These are phyloP conservation scores for Deroplatys truncata DNA, from an alignment of 2,888 invertebrate genomes.

Conservation along the genomic window DNA sequence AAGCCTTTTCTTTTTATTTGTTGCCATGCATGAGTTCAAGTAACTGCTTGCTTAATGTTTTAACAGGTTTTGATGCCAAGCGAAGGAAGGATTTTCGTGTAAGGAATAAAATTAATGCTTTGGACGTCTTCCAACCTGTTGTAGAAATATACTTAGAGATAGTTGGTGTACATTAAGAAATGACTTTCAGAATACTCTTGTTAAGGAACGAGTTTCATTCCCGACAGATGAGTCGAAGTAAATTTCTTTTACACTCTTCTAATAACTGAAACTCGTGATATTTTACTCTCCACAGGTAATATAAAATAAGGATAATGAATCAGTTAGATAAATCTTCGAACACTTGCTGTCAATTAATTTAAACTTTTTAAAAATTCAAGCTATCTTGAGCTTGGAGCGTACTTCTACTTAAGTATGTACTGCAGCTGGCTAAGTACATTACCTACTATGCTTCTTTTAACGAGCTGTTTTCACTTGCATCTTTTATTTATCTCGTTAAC, in stretches of 20 bases:
- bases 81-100: neutral
- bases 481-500: no score
- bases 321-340: neutral
- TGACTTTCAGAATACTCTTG: neutral
- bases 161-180: neutral
- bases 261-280: neutral
- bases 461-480: no score
- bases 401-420: neutral
- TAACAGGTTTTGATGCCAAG: neutral
- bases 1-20: neutral
- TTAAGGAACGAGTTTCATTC: neutral
- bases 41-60: neutral
- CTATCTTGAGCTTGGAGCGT: neutral
- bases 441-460: no score
- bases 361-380: neutral
- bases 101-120: neutral
- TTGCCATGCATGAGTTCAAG: neutral
- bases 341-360: neutral
- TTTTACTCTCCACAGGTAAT: no score
- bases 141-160: neutral
- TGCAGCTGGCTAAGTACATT: no score
- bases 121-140: neutral
- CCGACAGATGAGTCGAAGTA: neutral
- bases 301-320: no score
- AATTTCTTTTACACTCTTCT: neutral